Conservation (phyloP, 2,888 invertebrate genomes). For the Acrobasis suavella region DNA sequence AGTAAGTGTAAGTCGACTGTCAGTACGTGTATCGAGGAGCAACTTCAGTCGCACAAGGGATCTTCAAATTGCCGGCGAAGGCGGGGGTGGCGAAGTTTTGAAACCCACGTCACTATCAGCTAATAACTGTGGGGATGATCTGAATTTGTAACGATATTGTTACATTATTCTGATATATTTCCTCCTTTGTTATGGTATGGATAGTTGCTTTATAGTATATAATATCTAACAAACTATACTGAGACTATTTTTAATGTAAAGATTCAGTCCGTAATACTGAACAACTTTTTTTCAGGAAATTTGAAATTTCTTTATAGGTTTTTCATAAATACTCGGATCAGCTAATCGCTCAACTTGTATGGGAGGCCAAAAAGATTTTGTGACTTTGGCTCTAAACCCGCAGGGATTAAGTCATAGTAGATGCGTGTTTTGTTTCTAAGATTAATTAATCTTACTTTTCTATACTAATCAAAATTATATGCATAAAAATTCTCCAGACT, state of each 20-base stretch:
- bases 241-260: too few species aligned
- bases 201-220: too few species aligned
- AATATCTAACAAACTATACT: too few species aligned
- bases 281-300: too few species aligned
- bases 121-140: constrained; percentile 64
- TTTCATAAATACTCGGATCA: too few species aligned
- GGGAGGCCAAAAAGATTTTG: too few species aligned
- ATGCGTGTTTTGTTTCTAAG: too few species aligned
- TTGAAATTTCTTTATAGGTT: too few species aligned
- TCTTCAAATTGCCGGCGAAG: constrained; percentile 57
- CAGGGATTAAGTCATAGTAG: too few species aligned
- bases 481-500: not conserved
- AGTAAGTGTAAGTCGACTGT: constrained; percentile 35
- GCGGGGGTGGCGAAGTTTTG: constrained; percentile 65
- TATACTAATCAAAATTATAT: not conserved
- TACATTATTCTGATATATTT: constrained; percentile 24
- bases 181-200: not conserved
- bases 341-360: too few species aligned
- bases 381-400: too few species aligned
- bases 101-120: constrained; percentile 76
- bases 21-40: constrained; percentile 51
- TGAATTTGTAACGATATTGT: constrained; percentile 59
- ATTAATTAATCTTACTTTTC: not conserved
- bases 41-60: constrained; percentile 74
- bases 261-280: too few species aligned